These are phyloP conservation scores for Caenorhabditis virilis DNA, from an alignment of 2,888 invertebrate species.

Conservation along the genomic window DNA sequence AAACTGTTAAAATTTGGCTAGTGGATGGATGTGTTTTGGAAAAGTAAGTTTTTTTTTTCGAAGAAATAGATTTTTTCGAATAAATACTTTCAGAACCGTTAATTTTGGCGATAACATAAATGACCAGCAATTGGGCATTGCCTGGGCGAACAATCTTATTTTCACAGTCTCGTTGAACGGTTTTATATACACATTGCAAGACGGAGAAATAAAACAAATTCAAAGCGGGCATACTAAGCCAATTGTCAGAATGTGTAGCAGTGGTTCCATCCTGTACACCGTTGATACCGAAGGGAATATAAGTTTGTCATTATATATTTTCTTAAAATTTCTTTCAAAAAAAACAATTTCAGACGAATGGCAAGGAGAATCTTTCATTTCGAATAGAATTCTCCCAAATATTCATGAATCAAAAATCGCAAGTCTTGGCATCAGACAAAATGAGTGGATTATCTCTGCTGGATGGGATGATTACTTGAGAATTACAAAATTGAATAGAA, in stretches of 20 bases:
- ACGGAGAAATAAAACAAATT: too few relatives aligned
- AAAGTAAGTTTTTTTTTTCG: conserved; percentile 65
- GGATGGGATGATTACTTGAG: conserved; percentile 89
- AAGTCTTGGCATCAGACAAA: conserved; percentile 86
- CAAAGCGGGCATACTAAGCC: too few relatives aligned
- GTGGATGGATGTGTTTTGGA: conserved; percentile 56
- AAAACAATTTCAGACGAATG: not conserved
- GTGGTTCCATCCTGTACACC: too few relatives aligned
- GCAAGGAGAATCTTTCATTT: too few relatives aligned
- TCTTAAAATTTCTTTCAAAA: conserved; percentile 76
- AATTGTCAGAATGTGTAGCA: too few relatives aligned
- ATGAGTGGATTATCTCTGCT: too few relatives aligned
- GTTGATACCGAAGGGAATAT: too few relatives aligned
- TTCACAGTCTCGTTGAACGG: conserved; percentile 92
- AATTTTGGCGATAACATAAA: conserved; percentile 77
- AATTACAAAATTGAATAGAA: conserved; percentile 37
- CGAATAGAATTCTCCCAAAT: not conserved
- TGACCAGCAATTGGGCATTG: conserved; percentile 81
- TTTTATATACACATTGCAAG: conserved; percentile 90
- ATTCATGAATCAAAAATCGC: conserved; percentile 94
- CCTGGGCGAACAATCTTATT: conserved; percentile 89
- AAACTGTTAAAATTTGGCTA: conserved; percentile 94
- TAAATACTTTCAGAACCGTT: conserved; percentile 76
- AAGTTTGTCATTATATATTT: conserved; percentile 83
- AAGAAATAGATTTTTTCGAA: conserved; percentile 2